These are phyloP conservation scores for Martes martes DNA, from an alignment of 2,113 vertebrate species.

Conservation along the genomic window DNA sequence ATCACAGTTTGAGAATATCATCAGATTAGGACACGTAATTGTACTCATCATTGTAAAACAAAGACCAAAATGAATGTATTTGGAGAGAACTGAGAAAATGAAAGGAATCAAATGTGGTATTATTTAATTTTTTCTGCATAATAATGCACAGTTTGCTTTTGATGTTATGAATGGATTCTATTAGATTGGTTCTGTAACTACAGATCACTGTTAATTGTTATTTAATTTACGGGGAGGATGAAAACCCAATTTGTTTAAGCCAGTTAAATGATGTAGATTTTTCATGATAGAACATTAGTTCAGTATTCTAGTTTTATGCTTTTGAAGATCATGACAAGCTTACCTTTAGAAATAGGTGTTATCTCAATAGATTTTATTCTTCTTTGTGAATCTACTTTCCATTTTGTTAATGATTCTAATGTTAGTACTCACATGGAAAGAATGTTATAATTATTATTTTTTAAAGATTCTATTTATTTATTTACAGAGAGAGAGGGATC, in stretches of 20 bases:
- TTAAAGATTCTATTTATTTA: no score
- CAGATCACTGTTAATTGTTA: not conserved
- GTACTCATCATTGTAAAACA: not conserved
- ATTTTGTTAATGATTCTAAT: not conserved
- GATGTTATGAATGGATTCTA: not conserved
- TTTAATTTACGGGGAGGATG: conserved; percentile 16
- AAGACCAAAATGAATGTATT: not conserved
- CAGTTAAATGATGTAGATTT: not conserved
- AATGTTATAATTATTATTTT: not conserved
- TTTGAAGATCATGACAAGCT: not conserved
- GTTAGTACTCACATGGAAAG: not conserved
- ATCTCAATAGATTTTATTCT: not conserved
- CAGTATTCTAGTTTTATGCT: not conserved
- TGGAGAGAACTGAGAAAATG: not conserved
- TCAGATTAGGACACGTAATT: not conserved
- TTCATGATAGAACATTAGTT: not conserved
- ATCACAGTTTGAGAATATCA: not conserved
- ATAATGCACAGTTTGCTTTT: not conserved
- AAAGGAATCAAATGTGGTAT: not conserved
- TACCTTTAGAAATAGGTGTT: not conserved
- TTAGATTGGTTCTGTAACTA: not conserved
- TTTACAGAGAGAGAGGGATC: no score
- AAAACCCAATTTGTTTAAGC: not conserved
- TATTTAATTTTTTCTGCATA: not conserved
- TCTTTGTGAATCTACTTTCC: not conserved